Evolutionary conservation across 2,797 vertebrate genomes (phyloP).

Genomic region (Pteropus rufus): DNA sequence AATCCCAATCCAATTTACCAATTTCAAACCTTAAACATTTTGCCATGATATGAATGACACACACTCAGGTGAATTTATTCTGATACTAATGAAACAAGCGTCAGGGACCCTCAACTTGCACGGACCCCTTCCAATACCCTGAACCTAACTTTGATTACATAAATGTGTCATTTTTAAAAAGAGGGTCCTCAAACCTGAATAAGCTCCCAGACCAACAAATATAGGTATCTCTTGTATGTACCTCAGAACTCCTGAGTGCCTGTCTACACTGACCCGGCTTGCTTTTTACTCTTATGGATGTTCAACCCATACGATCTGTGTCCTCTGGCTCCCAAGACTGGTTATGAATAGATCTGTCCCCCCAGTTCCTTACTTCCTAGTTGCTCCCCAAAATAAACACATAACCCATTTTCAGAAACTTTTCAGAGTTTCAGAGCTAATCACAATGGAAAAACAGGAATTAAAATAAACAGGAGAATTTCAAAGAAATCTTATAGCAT

Average conservation of each 20-base stretch:
- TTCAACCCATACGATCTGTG: background rate
- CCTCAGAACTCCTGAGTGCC: background rate
- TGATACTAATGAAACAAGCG: slow-evolving; percentile 2
- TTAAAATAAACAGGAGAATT: slow-evolving; percentile 7
- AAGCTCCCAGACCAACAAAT: background rate
- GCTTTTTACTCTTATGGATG: background rate
- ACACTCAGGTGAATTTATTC: background rate
- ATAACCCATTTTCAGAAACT: background rate
- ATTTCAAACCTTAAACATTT: background rate
- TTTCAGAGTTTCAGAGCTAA: background rate
- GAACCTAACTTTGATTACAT: background rate
- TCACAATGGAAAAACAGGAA: background rate
- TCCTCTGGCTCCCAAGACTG: background rate
- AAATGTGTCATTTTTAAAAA: background rate
- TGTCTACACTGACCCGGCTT: background rate
- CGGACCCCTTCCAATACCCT: background rate
- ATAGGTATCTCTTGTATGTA: background rate
- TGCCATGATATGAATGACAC: background rate
- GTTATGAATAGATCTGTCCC: background rate
- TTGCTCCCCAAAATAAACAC: background rate
- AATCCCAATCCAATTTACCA: background rate
- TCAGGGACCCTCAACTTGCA: background rate
- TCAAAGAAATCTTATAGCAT: background rate
- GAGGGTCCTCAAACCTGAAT: background rate
- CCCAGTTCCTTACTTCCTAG: background rate